phyloP scores from a whole-genome alignment of 2,888 invertebrate species.

The Chironomus riparius region DNA sequence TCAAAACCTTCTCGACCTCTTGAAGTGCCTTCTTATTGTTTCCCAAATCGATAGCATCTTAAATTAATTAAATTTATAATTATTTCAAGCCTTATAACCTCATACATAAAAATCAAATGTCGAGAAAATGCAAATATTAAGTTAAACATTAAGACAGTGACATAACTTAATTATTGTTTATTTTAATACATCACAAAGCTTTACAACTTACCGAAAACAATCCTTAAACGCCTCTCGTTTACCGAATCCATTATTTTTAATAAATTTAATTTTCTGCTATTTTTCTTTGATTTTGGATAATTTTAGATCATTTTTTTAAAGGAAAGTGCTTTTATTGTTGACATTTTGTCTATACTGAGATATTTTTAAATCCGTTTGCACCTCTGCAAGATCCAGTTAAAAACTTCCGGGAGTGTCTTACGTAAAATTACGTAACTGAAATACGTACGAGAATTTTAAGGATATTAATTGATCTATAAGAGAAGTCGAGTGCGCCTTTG shows the following conservation, averaged over 20 bases:
- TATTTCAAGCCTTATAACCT: not conserved
- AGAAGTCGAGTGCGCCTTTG: too few relatives aligned
- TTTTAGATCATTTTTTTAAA: too few relatives aligned
- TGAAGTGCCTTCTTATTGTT: constrained; percentile 96
- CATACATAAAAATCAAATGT: not conserved
- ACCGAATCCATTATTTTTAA: constrained; percentile 5
- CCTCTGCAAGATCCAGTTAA: too few relatives aligned
- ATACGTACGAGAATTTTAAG: too few relatives aligned
- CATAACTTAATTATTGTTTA: not conserved
- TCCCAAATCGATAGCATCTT: constrained; percentile 91
- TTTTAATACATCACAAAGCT: not conserved
- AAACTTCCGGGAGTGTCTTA: too few relatives aligned
- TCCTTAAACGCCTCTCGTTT: constrained; percentile 16
- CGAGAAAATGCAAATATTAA: not conserved
- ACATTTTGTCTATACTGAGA: too few relatives aligned
- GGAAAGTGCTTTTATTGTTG: too few relatives aligned
- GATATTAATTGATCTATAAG: too few relatives aligned
- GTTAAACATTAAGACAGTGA: not conserved
- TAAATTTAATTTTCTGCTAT: not conserved
- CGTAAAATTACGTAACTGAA: too few relatives aligned
- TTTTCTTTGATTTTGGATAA: not conserved
- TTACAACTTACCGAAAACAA: constrained; percentile 6
- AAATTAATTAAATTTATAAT: constrained; percentile 38
- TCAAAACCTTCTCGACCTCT: constrained; percentile 91
- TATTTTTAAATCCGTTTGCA: too few relatives aligned